Evolutionary conservation across 2,797 vertebrate species (phyloP), one percentile per base, ranked within the genome.

Genomic region (Falco naumanni): DNA sequence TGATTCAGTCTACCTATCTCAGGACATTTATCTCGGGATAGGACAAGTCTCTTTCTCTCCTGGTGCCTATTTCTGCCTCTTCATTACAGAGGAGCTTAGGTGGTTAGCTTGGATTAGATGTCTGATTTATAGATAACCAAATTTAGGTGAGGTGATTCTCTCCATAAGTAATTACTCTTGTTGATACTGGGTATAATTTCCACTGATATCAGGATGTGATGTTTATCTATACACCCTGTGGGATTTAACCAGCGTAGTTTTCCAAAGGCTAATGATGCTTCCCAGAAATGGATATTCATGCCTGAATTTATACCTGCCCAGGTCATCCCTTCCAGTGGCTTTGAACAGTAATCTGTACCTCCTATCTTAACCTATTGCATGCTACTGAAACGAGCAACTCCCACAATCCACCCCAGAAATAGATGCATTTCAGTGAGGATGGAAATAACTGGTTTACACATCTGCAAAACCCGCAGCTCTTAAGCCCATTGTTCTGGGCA

Each of bases 1-100:
- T 94, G 93, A 89, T 93, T 96, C 84, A 92, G 78, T 43, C 70
- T 89, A 63, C 77, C 86, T 95, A 82, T 95, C 89, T 72, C 66
- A 65, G 60, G 84, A 72, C 84, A 87, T 91, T 85, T 95, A 92
- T 94, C 92, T 85, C 64, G 78, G 75, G 43, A 48, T 50, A 51
- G 33, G 88, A 77, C 0, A 0, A 87, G 31, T 63, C 63, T 93
- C 56, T 59, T 17, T 81, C 43, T 72, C 45, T 43, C 63, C n/a
- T 1, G 0, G 31, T 80, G 64, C 75, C 45, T 95, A 28, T 70
- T 95, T 89, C 78, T 95, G 81, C 45, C 70, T 50, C 51, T 45
- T 94, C 78, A 54, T 93, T 83, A 68, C 31, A 53, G 24, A 87
- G 61, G 34, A 85, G 64, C 33, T 48, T 45, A 53, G 78, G 93